Conservation (phyloP, 2,888 invertebrate genomes). For the Liposcelis brunnea region DNA sequence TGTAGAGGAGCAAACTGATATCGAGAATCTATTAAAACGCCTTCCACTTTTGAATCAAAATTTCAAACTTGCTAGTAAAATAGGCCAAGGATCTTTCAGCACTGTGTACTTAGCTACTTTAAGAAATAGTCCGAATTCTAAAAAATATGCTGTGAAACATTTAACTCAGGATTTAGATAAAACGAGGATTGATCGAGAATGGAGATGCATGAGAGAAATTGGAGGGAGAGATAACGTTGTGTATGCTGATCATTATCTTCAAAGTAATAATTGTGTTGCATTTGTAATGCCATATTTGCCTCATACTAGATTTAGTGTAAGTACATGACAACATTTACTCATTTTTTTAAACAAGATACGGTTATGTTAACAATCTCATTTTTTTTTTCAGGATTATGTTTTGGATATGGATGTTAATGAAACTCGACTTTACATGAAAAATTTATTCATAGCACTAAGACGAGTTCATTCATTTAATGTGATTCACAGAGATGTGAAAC, state of each 20-base stretch:
- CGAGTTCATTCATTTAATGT: conserved; percentile 70
- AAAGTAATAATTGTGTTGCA: conserved; percentile 60
- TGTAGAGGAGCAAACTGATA: conserved; percentile 16
- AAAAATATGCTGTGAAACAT: conserved; percentile 68
- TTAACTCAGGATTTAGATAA: conserved; percentile 77
- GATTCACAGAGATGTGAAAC: conserved; percentile 82
- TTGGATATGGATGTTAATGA: conserved; percentile 49
- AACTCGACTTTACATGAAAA: conserved; percentile 59
- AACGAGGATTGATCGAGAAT: conserved; percentile 59
- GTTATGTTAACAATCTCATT: conserved; percentile 1
- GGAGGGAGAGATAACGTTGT: conserved; percentile 68
- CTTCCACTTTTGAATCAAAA: conserved; percentile 43
- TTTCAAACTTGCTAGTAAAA: conserved; percentile 49
- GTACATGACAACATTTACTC: conserved; percentile 20
- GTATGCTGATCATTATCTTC: conserved; percentile 58
- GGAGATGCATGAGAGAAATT: conserved; percentile 58
- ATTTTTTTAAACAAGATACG: not conserved
- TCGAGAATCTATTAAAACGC: conserved; percentile 29
- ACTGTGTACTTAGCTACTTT: conserved; percentile 64
- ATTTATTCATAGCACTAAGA: conserved; percentile 55
- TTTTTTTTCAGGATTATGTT: conserved; percentile 48
- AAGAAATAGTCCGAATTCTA: conserved; percentile 29
- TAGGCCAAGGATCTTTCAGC: conserved; percentile 76
- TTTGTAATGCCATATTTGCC: conserved; percentile 81
- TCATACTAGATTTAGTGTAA: conserved; percentile 61